Percentiles rank a stretch among this genome's conserved stretches.
These are phyloP conservation scores for Saccopteryx leptura DNA, from an alignment of 2,113 vertebrate species.

Conservation along the genomic window DNA sequence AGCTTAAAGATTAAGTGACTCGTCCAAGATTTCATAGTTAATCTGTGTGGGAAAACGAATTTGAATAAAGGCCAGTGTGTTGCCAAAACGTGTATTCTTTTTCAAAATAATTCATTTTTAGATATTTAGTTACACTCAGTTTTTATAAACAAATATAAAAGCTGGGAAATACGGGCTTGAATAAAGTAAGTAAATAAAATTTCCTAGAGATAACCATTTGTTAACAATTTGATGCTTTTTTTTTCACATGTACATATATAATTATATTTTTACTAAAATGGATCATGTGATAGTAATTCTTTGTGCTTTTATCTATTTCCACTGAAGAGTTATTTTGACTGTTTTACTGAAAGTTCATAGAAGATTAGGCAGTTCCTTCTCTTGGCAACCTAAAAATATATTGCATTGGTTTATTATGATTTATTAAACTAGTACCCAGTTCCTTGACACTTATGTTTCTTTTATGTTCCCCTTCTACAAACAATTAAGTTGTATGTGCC, in stretches of 20 bases:
- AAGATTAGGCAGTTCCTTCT: neutral
- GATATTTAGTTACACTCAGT: neutral
- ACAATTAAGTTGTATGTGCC: neutral
- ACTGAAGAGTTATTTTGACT: neutral
- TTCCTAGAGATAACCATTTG: neutral
- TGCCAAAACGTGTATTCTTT: neutral
- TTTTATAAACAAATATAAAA: constrained; percentile 22
- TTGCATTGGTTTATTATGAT: neutral
- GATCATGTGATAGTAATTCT: neutral
- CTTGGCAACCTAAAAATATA: neutral
- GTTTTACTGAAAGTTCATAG: neutral
- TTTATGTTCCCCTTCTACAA: neutral
- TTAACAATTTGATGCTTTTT: neutral
- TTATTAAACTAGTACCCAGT: neutral
- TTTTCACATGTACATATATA: neutral
- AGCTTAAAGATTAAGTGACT: neutral
- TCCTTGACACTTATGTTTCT: neutral
- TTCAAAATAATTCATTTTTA: neutral
- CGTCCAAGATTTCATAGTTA: neutral
- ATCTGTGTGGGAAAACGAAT: neutral
- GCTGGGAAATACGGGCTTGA: neutral
- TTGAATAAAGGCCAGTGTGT: neutral
- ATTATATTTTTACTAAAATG: neutral
- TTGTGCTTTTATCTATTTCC: neutral
- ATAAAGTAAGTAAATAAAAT: neutral